Evolutionary conservation across 2,888 invertebrate species (phyloP).

Genomic region (Lottia scabra): DNA sequence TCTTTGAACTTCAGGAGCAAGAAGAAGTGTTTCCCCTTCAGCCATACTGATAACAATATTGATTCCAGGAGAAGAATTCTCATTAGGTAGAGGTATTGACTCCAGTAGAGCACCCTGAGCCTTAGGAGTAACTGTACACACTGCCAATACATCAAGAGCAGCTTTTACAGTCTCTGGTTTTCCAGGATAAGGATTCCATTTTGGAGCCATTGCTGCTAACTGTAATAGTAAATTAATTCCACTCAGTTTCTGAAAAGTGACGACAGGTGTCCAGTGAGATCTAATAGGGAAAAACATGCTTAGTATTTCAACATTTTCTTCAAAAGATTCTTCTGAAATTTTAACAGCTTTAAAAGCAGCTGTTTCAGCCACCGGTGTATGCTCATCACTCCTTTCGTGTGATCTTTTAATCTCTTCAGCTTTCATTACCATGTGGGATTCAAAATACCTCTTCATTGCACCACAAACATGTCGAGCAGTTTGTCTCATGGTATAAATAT

Average conservation of each 20-base stretch:
- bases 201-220: constrained; percentile 88
- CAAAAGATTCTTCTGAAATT: constrained; percentile 82
- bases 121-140: constrained; percentile 89
- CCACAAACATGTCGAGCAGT: constrained; percentile 91
- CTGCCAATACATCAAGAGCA: constrained; percentile 86
- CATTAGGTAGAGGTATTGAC: constrained; percentile 75
- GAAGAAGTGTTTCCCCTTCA: constrained; percentile 89
- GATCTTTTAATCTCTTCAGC: constrained; percentile 76
- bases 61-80: constrained; percentile 55
- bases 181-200: constrained; percentile 88
- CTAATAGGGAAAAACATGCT: constrained; percentile 82
- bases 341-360: constrained; percentile 74
- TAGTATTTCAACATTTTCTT: constrained; percentile 86
- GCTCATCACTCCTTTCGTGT: constrained; percentile 67
- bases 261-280: constrained; percentile 89
- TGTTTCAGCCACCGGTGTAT: constrained; percentile 70
- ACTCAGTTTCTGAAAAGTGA: constrained; percentile 85
- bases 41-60: constrained; percentile 88
- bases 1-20: constrained; percentile 91
- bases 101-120: constrained; percentile 73
- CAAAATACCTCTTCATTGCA: constrained; percentile 89
- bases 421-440: constrained; percentile 87
- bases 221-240: constrained; percentile 82
- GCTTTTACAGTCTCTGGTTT: constrained; percentile 85
- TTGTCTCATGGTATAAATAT: constrained; percentile 89